A percentile compares a stretch with the other conserved stretches of the same genome.
phyloP scores from a whole-genome alignment of 2,113 vertebrate genomes.

The Ranitomeya variabilis region DNA sequence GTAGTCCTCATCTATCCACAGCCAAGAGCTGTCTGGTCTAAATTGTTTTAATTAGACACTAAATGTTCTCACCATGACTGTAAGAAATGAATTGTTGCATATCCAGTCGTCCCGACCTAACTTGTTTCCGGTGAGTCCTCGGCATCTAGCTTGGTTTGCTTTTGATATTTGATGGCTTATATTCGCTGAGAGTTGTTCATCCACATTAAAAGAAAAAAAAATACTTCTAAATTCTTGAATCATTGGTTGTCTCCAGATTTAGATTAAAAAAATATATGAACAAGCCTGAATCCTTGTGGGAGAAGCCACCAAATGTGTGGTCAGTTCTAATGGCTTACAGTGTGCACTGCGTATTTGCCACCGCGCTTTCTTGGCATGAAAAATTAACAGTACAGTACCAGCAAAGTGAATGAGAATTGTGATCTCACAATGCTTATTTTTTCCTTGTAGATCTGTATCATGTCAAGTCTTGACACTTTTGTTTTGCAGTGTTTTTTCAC shows the following conservation, averaged over 20 bases:
- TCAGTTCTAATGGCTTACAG: too few relatives aligned
- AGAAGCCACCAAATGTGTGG: too few relatives aligned
- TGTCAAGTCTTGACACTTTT: too few relatives aligned
- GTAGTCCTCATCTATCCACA: not conserved
- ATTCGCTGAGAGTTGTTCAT: slow-evolving; percentile 14
- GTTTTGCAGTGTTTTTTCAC: too few relatives aligned
- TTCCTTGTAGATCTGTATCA: too few relatives aligned
- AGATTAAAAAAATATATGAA: not conserved
- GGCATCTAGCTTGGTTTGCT: slow-evolving; percentile 43
- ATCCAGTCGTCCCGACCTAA: not conserved
- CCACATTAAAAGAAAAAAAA: not conserved
- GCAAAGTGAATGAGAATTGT: too few relatives aligned
- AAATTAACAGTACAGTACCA: too few relatives aligned
- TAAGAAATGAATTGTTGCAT: not conserved
- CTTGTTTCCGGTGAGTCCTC: not conserved
- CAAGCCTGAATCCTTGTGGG: too few relatives aligned
- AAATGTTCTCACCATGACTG: not conserved
- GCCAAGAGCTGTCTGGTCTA: too few relatives aligned
- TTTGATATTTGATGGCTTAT: not conserved
- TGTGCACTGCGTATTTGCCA: too few relatives aligned
- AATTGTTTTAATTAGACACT: not conserved
- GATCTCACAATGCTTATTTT: too few relatives aligned
- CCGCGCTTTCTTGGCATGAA: too few relatives aligned
- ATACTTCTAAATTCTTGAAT: slow-evolving; percentile 9
- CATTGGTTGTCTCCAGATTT: slow-evolving; percentile 1